phyloP scores from a whole-genome alignment of 2,888 invertebrate species.

The Plebejus argus region DNA sequence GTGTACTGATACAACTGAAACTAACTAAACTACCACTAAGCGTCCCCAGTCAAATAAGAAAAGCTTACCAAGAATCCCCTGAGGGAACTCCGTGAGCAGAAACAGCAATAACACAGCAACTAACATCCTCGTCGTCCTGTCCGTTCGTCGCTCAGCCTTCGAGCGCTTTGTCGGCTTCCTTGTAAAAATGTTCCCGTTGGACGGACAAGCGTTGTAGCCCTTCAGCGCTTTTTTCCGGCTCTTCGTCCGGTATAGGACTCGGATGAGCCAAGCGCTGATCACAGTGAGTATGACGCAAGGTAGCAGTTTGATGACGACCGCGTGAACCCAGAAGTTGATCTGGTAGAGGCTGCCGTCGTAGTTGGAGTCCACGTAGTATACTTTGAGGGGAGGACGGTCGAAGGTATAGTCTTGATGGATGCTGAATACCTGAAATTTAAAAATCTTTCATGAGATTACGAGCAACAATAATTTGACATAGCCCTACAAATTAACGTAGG shows the following conservation, averaged over 20 bases:
- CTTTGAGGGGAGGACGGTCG: constrained; percentile 58
- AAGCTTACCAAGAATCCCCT: constrained; percentile 84
- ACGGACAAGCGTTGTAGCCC: constrained; percentile 69
- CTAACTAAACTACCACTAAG: no score
- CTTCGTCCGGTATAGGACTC: constrained; percentile 85
- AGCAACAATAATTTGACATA: no score
- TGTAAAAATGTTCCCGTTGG: constrained; percentile 66
- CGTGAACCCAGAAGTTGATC: constrained; percentile 91
- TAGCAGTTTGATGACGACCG: constrained; percentile 88
- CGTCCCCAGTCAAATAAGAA: no score
- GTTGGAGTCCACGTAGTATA: constrained; percentile 78
- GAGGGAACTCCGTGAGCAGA: constrained; percentile 94
- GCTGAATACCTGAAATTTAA: constrained; percentile 71
- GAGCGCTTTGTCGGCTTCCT: constrained; percentile 67
- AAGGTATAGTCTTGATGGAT: constrained; percentile 61
- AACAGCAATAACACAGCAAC: constrained; percentile 93
- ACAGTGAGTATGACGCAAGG: constrained; percentile 89
- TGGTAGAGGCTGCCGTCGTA: constrained; percentile 82
- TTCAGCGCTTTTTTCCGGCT: constrained; percentile 83
- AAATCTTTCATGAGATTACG: no score
- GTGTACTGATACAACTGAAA: no score
- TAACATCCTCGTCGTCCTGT: constrained; percentile 94
- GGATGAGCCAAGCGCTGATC: constrained; percentile 86
- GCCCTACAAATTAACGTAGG: no score
- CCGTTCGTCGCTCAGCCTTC: constrained; percentile 75